A percentile compares a stretch with the other conserved stretches of the same genome.
These are phyloP conservation scores for Drosophila tristis DNA, from an alignment of 1,140 invertebrate genomes.

Conservation along the genomic window DNA sequence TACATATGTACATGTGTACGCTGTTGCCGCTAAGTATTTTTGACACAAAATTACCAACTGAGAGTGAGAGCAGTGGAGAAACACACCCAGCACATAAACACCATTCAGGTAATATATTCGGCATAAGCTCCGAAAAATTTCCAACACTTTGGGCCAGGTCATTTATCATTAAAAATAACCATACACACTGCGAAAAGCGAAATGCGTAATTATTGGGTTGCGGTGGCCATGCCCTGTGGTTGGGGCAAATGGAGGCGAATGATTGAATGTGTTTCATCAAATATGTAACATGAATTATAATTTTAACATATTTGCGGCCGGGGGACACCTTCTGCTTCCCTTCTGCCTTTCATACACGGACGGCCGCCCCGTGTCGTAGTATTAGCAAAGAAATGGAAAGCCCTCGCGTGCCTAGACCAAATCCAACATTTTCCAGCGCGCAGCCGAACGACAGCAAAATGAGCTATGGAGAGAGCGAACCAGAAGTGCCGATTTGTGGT, in stretches of 20 bases:
- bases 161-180: constrained; percentile 82
- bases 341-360: constrained; percentile 9
- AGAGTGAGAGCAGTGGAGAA: neutral
- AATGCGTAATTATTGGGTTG: constrained; percentile 80
- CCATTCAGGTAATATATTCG: constrained; percentile 57
- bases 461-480: constrained; percentile 62
- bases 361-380: neutral
- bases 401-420: constrained; percentile 70
- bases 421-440: constrained; percentile 77
- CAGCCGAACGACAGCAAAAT: constrained; percentile 58
- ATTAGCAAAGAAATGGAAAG: constrained; percentile 44
- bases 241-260: constrained; percentile 34
- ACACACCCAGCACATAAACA: constrained; percentile 63
- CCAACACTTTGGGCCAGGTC: constrained; percentile 73
- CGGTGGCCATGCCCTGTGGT: constrained; percentile 16
- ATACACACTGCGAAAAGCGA: constrained; percentile 52
- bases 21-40: constrained; percentile 60
- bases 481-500: constrained; percentile 79
- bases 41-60: constrained; percentile 70
- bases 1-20: constrained; percentile 1
- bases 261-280: constrained; percentile 82
- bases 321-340: neutral
- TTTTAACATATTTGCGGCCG: constrained; percentile 68
- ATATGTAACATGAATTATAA: constrained; percentile 82
- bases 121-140: constrained; percentile 71